A percentile compares a stretch with the other conserved stretches of the same genome.
These are phyloP conservation scores for Suncus etruscus DNA, from an alignment of 2,113 vertebrate genomes.

Conservation along the genomic window DNA sequence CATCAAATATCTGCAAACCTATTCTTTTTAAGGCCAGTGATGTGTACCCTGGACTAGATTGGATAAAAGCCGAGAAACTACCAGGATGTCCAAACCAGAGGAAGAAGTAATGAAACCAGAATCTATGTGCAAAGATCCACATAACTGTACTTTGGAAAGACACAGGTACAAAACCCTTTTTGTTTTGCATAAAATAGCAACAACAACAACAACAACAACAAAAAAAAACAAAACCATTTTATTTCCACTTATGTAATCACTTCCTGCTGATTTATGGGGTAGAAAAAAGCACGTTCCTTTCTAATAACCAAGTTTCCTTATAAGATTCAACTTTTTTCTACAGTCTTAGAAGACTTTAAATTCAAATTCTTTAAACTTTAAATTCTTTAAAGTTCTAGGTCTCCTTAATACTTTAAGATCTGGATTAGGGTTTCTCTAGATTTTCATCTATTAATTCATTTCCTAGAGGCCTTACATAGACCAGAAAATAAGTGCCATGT, in stretches of 20 bases:
- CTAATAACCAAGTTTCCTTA: not conserved
- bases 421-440: conserved; percentile 58
- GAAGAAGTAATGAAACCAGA: not conserved
- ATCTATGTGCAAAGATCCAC: not conserved
- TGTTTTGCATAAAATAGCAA: not conserved
- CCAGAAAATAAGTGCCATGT: conserved; percentile 1
- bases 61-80: not conserved
- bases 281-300: not conserved
- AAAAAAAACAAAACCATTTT: not conserved
- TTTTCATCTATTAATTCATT: conserved; percentile 70
- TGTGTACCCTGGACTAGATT: not conserved
- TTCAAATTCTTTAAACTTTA: conserved; percentile 51
- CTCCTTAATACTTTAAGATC: conserved; percentile 16
- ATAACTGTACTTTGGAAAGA: not conserved
- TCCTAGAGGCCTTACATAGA: conserved; percentile 65
- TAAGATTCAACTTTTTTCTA: conserved; percentile 39
- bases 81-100: not conserved
- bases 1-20: too few relatives aligned
- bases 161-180: not conserved
- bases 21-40: not conserved
- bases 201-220: too few relatives aligned
- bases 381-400: conserved; percentile 53
- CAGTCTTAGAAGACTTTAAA: conserved; percentile 1
- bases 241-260: conserved; percentile 22
- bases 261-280: not conserved